phyloP scores from a whole-genome alignment of 2,113 vertebrate species.

The Pseudorectes ferrugineus region DNA sequence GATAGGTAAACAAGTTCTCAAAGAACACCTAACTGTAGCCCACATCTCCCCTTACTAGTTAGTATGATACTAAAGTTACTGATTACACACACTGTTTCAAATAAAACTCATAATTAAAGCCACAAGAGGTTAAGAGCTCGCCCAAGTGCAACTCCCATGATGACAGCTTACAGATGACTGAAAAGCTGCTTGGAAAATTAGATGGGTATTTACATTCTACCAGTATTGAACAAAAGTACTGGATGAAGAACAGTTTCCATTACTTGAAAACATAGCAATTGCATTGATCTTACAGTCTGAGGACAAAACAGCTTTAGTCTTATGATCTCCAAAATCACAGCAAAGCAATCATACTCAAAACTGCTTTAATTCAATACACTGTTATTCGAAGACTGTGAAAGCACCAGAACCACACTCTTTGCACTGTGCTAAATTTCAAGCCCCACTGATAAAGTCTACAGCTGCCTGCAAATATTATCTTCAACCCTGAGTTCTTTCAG shows the following conservation, averaged over 20 bases:
- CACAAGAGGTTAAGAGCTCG: neutral
- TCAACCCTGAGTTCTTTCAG: neutral
- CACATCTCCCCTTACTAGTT: neutral
- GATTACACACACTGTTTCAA: neutral
- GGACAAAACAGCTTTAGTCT: neutral
- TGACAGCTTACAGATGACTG: neutral
- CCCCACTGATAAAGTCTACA: neutral
- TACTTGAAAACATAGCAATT: neutral
- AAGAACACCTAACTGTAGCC: neutral
- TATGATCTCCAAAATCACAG: neutral
- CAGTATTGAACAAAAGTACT: neutral
- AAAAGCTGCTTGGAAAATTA: neutral
- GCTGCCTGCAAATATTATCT: neutral
- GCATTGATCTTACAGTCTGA: neutral
- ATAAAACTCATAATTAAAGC: neutral
- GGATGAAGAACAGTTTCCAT: neutral
- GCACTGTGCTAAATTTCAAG: neutral
- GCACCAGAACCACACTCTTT: neutral
- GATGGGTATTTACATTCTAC: neutral
- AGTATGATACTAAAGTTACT: neutral
- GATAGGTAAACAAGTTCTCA: neutral
- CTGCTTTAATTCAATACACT: neutral
- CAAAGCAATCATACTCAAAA: neutral
- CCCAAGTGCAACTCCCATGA: neutral
- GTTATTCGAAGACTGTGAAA: neutral